A percentile compares a stretch with the other conserved stretches of the same genome.
These are phyloP conservation scores for Norana najaformis DNA, from an alignment of 2,888 invertebrate genomes.

Conservation along the genomic window DNA sequence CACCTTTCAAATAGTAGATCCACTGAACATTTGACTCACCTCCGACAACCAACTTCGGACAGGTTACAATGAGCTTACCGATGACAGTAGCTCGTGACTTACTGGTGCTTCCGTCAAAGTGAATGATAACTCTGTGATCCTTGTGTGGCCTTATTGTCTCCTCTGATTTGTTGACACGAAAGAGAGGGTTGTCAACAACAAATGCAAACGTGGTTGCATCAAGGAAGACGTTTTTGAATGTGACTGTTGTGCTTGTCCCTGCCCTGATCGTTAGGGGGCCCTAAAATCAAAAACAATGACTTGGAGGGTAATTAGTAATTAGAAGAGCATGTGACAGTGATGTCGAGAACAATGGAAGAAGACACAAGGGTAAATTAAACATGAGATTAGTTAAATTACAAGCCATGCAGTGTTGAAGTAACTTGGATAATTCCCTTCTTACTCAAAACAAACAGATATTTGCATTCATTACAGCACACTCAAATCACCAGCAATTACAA, in stretches of 20 bases:
- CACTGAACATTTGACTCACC: slow-evolving; percentile 59
- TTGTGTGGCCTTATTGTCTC: slow-evolving; percentile 63
- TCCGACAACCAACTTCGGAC: slow-evolving; percentile 51
- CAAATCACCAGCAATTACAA: background rate
- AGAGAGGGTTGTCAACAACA: slow-evolving; percentile 63
- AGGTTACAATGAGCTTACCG: slow-evolving; percentile 61
- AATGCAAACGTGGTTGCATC: slow-evolving; percentile 61
- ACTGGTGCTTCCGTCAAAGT: slow-evolving; percentile 60
- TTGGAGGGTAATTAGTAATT: background rate
- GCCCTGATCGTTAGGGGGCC: slow-evolving; percentile 64
- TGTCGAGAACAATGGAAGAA: background rate
- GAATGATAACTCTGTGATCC: slow-evolving; percentile 61
- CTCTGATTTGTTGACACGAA: slow-evolving; percentile 59
- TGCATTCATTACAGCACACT: background rate
- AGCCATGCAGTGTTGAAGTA: background rate
- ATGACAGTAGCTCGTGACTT: slow-evolving; percentile 59
- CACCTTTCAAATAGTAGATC: slow-evolving; percentile 62
- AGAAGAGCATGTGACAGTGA: background rate
- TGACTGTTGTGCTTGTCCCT: slow-evolving; percentile 60
- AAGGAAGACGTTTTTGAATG: slow-evolving; percentile 65
- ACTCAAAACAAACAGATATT: background rate
- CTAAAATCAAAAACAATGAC: slow-evolving; percentile 46
- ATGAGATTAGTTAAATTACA: background rate
- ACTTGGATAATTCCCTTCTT: background rate
- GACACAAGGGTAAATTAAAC: background rate